Evolutionary conservation across 2,113 vertebrate genomes (phyloP), one percentile per base, ranked within the genome.

Genomic region (Butorides virescens): DNA sequence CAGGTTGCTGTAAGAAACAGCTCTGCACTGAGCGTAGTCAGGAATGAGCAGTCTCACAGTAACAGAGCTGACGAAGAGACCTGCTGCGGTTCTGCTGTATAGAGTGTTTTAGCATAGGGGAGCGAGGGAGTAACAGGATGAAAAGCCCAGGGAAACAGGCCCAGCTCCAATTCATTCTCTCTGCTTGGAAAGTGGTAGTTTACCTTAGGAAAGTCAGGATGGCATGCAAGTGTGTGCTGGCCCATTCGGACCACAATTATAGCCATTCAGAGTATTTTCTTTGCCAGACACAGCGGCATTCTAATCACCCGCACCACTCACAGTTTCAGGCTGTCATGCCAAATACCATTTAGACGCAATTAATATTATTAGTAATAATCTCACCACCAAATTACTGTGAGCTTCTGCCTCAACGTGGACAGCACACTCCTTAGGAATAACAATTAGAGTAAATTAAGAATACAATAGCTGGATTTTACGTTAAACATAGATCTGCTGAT

Each of bases 61-160:
- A 56, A 13, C 1, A 2, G 32, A 72, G 58, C 44, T 50, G 61
- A 15, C 15, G 34, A 53, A 36, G 29, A 88, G 42, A 11, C 10
- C 66, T 46, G 29, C 63, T 91, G 47, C 15, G 2, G 0, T 29
- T 8, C 29, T 59, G 19, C 53, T 53, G 5, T 19, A 32, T 6
- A 3, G 1, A 20, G 30, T 0, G 10, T 3, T 68, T 27, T 18
- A 13, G 21, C 32, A 32, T 1, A 25, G 11, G 0, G 7, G 3
- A 19, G 23, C 34, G 20, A 59, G 32, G 37, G 16, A 95, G 15
- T 25, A 55, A 10, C 15, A 59, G 58, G 17, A 63, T 16, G 58
- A 39, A 80, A 34, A 70, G 39, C 14, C 67, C 44, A 46, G 39
- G 44, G n/a, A 73, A 73, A 32, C 49, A 68, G 20, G 13, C 25